Base-by-base conservation (phyloP, 2,888 invertebrate genomes). In the Sinelater perroti region DNA sequence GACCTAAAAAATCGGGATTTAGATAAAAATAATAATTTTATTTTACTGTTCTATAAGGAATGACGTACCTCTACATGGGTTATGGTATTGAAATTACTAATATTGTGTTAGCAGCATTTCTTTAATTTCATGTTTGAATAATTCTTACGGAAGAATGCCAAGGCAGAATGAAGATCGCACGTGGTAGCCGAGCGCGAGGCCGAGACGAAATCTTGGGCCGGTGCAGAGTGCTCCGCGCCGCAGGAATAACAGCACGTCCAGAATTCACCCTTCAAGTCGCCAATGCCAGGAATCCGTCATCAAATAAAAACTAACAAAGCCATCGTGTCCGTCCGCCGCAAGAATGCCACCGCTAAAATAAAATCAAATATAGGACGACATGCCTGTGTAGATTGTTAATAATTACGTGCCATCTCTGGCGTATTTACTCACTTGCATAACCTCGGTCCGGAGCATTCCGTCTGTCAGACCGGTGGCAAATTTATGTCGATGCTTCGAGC, bases 381-480 rank as follows among this genome's bases (percentile, higher is more conserved):
- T 57, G 62, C 62, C 61, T 63, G 60, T 61, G 60, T 62, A 56
- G 56, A 52, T 56, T 60, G 54, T 61, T 64, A 65, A 65, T 67
- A 67, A 67, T 67, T 67, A 62, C 65, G 66, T 66, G 65, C 65
- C 65, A 64, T 66, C 64, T 58, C 58, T 53, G 63, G 57, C 64
- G 62, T 65, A 65, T 65, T 67, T 67, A 62, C 61, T 67, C 56
- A 60, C 61, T 63, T 63, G 62, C 60, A 58, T 64, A 60, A 61
- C 60, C 61, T 66, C 62, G 62, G 52, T 56, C 58, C 62, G 62
- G 57, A 61, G 63, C 68, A 69, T 69, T 69, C 69, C 69, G 61
- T 66, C 62, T 66, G 69, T 67, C 68, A 68, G 59, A 60, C 64
- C 67, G 61, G 65, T 69, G 66, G 69, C 69, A 67, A 68, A 68